Base-by-base conservation (phyloP, 2,113 vertebrate species). In the Cheilinus undulatus region DNA sequence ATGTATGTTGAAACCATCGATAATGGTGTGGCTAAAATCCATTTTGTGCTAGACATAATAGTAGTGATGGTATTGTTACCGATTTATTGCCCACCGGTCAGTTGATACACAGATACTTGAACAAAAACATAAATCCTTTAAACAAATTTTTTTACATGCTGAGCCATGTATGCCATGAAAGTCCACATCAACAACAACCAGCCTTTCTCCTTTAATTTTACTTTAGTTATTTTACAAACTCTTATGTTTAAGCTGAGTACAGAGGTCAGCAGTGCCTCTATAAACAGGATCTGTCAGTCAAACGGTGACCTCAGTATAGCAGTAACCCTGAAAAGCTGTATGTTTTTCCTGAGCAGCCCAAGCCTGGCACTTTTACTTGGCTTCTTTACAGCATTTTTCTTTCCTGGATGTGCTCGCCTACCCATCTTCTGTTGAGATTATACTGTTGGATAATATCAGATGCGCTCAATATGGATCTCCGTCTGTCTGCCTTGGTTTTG, bases 261-360 rank as follows among this genome's bases (percentile, higher is more conserved):
- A 58, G 24, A 48, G 9, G 7, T 27, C 56, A 19, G 20, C 23
- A 61, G 42, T 27, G 5, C 78, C 15, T 42, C 19, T 49, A 50
- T 32, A 58, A 63, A 57, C 66, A 28, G 8, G 22, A 69, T 54
- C 45, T 48, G 38, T 76, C 56, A 61, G 57, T 75, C 53, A 42
- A 7, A 8, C 0, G 48, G 51, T 51, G 48, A 56, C 28, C 52
- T 54, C 3, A 57, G 32, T 27, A 48, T 2, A 13, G 43, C 42
- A 24, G 22, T 13, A 45, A 63, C 22, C 43, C 42, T 56, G 1
- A 62, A 19, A 54, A 56, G 52, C 7, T 19, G 13, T 19, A 8
- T 22, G 14, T 45, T 62, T 51, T 73, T 32, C 22, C 1, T 26
- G 27, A 66, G n/a, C 22, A 63, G 48, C 53, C 26, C 27, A 2